Evolutionary conservation across 2,888 invertebrate genomes (phyloP), one percentile per base, ranked within the genome.

Genomic region (Dichetophora obliterata): DNA sequence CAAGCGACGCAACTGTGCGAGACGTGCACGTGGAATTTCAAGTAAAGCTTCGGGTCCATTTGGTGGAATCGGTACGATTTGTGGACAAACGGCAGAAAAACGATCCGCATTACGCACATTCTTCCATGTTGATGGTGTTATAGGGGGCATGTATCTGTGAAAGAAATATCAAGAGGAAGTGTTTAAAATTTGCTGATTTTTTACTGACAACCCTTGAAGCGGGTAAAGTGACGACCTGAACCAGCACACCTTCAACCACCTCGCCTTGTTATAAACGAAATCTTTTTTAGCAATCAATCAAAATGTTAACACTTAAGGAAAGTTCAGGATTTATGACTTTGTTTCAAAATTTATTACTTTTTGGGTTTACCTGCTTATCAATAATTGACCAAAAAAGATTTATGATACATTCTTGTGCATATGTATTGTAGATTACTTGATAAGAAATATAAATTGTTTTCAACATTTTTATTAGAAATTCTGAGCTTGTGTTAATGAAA

Each of bases 121-220:
- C 78, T 93, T 93, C 97, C 97, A 96, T 90, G 95, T 93, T 82
- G 95, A 95, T 79, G 97, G 96, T 77, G 96, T 96, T 88, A 96
- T 96, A 82, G 98, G 97, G 79, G 97, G 97, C 96, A 97, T 97
- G 90, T 97, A 98, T 88, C 94, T 94, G 87, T 16, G 68, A 57
- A 76, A 22, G 16, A 75, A 74, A 37, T n/a, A 6, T 8, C 19
- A 65, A 37, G 3, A n/a, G 5, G 19, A 52, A 52, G 4, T 52
- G 19, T 3, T 54, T 54, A 54, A 19, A 1, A 8, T 22, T 8
- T 31, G n/a, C n/a, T n/a, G n/a, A n/a, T n/a, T 11, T 54, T 54
- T 54, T 54, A 1, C n/a, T 54, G 14, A 43, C 43, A 43, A 43
- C 3, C 43, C 2, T 43, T 14, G 43, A 43, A 43, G 14, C 43